Percentiles rank a stretch among this genome's conserved stretches.
Conservation (phyloP, 2,888 invertebrate species). For the Philaethria dido region DNA sequence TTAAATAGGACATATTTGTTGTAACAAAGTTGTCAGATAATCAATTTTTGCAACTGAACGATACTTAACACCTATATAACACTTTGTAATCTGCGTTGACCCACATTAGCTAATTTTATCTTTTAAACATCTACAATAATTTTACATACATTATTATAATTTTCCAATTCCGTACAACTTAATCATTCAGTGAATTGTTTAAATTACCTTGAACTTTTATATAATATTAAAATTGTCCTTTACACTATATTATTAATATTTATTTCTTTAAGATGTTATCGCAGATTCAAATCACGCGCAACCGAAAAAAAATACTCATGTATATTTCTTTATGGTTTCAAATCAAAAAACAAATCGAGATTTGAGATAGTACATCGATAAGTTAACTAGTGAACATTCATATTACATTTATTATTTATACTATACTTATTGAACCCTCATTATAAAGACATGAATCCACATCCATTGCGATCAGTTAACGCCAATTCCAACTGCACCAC, state of each 20-base stretch:
- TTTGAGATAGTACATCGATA: too few species aligned
- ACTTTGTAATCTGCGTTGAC: neutral
- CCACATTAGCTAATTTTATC: neutral
- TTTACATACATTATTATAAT: conserved; percentile 1
- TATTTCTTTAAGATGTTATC: conserved; percentile 1
- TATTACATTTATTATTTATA: too few species aligned
- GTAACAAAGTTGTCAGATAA: too few species aligned
- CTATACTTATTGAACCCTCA: too few species aligned
- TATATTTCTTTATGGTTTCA: neutral
- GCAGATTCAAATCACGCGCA: neutral
- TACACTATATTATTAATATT: conserved; percentile 1
- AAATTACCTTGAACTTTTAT: conserved; percentile 9
- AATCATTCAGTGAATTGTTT: neutral
- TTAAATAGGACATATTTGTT: too few species aligned
- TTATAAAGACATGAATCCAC: too few species aligned
- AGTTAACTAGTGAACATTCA: too few species aligned
- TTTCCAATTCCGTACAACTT: conserved; percentile 1
- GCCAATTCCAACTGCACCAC: neutral
- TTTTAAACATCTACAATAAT: neutral
- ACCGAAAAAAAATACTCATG: neutral
- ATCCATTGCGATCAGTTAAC: too few species aligned
- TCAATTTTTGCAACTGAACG: too few species aligned
- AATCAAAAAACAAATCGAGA: too few species aligned
- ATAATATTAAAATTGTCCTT: neutral
- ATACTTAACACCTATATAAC: neutral